Evolutionary conservation across 2,797 vertebrate genomes (phyloP), one percentile per base, ranked within the genome.

Genomic region (Sebastes hubbsi): DNA sequence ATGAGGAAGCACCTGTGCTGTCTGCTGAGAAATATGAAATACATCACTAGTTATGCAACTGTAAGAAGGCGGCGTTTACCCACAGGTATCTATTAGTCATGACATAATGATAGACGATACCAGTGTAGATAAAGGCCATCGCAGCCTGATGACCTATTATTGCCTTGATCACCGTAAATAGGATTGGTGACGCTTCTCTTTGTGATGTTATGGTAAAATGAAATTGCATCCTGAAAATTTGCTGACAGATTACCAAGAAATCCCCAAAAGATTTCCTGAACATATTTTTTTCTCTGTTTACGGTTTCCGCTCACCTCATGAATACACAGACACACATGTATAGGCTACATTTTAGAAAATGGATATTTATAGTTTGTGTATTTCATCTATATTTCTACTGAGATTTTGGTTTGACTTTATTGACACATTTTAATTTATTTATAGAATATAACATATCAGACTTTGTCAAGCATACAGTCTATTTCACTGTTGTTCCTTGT

Each of bases 21-120:
- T 71, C 27, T 88, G 34, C 77, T 76, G 72, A 76, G 85, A 88
- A 90, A 24, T 46, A 16, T 8, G 9, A 71, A 77, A 36, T 73
- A 58, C 10, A 34, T 25, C 12, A 22, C 52, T 29, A 20, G 6
- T 72, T 70, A 36, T 67, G 24, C 6, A 72, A 83, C 60, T 2
- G 10, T 24, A 65, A 63, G 13, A 12, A 8, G 42, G 18, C 49
- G 25, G 5, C 7, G n/a, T 20, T 10, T 25, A 60, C 10, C 30
- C 2, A 8, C 9, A n/a, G 16, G 18, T 29, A 27, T 42, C 3
- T 4, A 32, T 56, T 52, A 9, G 6, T 11, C 9, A 29, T 52
- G 25, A 56, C 20, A 30, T 20, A 27, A 27, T 29, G 58, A 71
- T 22, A 58, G 32, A 58, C 54, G 16, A 80, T 84, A 60, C 60